A percentile compares a stretch with the other conserved stretches of the same genome.
Evolutionary conservation across 2,888 invertebrate species (phyloP).

Genomic region (Oxytorus armatus): DNA sequence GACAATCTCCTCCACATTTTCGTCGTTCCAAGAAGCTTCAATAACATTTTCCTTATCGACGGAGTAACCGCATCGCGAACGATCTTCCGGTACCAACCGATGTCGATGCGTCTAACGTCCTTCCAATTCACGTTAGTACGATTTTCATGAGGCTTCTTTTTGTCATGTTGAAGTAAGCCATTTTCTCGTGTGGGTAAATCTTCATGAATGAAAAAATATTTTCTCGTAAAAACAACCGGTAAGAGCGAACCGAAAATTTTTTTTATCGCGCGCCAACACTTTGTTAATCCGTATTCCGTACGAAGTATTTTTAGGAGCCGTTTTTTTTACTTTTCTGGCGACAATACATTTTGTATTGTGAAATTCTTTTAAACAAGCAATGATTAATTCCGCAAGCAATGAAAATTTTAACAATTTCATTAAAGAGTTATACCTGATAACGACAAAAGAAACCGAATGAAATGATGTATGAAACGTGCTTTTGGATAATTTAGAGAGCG

Average conservation of each 20-base stretch:
- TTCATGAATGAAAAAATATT: background rate
- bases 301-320: too few relatives aligned
- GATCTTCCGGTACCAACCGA: conserved; percentile 31
- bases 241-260: too few relatives aligned
- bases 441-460: background rate
- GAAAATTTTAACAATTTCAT: background rate
- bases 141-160: background rate
- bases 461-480: background rate
- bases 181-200: background rate
- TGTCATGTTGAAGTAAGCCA: conserved; percentile 21
- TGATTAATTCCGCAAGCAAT: too few relatives aligned
- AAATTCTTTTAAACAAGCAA: too few relatives aligned
- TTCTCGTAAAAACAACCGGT: background rate
- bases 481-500: background rate
- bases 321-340: too few relatives aligned
- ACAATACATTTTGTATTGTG: too few relatives aligned
- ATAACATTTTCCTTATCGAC: conserved; percentile 79
- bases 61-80: conserved; percentile 56
- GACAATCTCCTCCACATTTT: conserved; percentile 38
- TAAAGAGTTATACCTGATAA: background rate
- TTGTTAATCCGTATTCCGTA: too few relatives aligned
- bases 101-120: conserved; percentile 63
- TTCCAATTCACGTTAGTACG: conserved; percentile 28
- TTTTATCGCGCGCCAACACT: too few relatives aligned
- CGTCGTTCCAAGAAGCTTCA: conserved; percentile 74